Base-by-base conservation (phyloP, 2,113 vertebrate species). In the Ophiodon elongatus region DNA sequence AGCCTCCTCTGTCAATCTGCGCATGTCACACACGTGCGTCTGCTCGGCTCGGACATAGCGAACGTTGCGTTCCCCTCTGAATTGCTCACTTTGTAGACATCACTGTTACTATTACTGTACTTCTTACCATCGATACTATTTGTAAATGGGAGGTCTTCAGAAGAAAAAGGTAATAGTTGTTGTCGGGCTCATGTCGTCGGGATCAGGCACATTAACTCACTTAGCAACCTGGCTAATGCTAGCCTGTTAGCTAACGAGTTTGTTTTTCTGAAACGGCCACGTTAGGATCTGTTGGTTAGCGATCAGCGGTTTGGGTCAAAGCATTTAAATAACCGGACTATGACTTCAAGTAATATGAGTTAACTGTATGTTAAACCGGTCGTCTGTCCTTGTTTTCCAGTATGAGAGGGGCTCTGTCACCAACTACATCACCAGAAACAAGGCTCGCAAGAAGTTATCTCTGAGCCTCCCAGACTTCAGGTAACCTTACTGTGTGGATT, bases 401-500 rank as follows among this genome's bases (percentile, higher is more conserved):
- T 98, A 95, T 73, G 97, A 99, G 90, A 95, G 97, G 8, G 98
- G 98, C 33, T 92, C 97, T 0, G 98, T 95, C 85, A 99, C 97
- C 64, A 99, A 98, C 95, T 99, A 99, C 91, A 97, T 99, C 93
- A 98, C 97, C 54, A 96, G 98, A 82, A 99, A 99, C 89, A 97
- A 96, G 91, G 98, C 98, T 4, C 96, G 97, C 13, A 99, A 99
- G 96, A 99, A 99, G 91, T 93, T 99, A 14, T 95, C 96, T 80
- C 94, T 99, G 83, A 98, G 97, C 87, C 94, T 99, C 37, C 94
- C 98, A 0, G 98, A 99, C 75, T 99, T 99, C 95, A 98, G 98
- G 98, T 99, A 90, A 86, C n/a, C 0, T 39, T 4, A 27, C 31
- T 17, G 2, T 17, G 8, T 4, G 64, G 8, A 3, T 25, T 59